These are phyloP conservation scores for Mythimna loreyi DNA, from an alignment of 2,888 invertebrate species.

Conservation along the genomic window DNA sequence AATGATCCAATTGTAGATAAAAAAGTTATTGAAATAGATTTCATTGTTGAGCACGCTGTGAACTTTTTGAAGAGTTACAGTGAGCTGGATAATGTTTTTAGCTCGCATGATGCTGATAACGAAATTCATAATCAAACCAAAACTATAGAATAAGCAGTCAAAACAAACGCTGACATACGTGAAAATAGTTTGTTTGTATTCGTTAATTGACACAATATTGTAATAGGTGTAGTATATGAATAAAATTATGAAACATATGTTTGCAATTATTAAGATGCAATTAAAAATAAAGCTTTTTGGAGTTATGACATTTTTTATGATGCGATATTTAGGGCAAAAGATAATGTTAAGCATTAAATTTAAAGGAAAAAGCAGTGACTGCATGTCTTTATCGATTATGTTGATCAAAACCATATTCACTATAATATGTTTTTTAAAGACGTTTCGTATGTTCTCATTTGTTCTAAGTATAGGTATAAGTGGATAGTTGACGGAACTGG, in stretches of 20 bases:
- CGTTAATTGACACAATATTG: not conserved
- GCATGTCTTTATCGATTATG: slow-evolving; percentile 31
- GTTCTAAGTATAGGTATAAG: not conserved
- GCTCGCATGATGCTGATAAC: not conserved
- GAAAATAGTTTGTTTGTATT: not conserved
- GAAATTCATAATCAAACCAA: slow-evolving; percentile 15
- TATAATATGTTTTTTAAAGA: not conserved
- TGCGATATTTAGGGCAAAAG: slow-evolving; percentile 20
- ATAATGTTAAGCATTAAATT: slow-evolving; percentile 25
- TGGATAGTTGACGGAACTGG: not conserved
- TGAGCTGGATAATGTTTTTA: slow-evolving; percentile 15
- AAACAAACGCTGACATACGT: not conserved
- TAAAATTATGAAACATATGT: not conserved
- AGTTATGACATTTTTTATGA: not conserved
- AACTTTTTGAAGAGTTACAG: slow-evolving; percentile 33
- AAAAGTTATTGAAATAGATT: not conserved
- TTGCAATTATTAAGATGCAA: not conserved
- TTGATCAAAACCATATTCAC: not conserved
- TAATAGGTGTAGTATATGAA: not conserved
- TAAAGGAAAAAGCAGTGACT: slow-evolving; percentile 30
- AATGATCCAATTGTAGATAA: slow-evolving; percentile 29
- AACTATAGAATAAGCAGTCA: not conserved
- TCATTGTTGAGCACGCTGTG: slow-evolving; percentile 26
- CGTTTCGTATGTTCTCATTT: not conserved
- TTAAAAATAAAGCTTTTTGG: not conserved